A percentile compares a stretch with the other conserved stretches of the same genome.
phyloP scores from a whole-genome alignment of 2,888 invertebrate species.

The Pammene aurita region DNA sequence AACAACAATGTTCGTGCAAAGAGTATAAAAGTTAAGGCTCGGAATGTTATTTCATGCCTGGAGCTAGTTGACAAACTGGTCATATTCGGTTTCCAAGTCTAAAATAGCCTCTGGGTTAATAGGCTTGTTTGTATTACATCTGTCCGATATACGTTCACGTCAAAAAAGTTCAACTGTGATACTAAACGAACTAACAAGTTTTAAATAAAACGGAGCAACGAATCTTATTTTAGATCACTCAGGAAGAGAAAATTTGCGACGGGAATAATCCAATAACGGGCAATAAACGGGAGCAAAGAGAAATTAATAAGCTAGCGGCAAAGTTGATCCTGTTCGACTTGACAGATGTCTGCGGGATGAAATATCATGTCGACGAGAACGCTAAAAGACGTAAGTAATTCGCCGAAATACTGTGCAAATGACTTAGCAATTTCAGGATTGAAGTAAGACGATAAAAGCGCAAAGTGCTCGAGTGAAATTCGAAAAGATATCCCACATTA shows the following conservation, averaged over 20 bases:
- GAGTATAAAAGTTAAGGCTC: neutral
- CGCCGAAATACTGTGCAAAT: slow-evolving; percentile 35
- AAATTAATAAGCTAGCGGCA: slow-evolving; percentile 76
- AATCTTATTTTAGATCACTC: slow-evolving; percentile 63
- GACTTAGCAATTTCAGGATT: slow-evolving; percentile 28
- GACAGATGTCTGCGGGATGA: slow-evolving; percentile 74
- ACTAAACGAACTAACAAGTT: slow-evolving; percentile 47
- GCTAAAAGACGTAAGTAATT: slow-evolving; percentile 42
- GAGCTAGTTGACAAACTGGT: slow-evolving; percentile 11
- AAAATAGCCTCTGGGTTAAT: slow-evolving; percentile 30
- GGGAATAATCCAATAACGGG: slow-evolving; percentile 76
- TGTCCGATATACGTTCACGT: slow-evolving; percentile 33
- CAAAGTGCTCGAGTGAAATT: slow-evolving; percentile 24
- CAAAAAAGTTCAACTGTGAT: slow-evolving; percentile 37
- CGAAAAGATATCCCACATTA: slow-evolving; percentile 15
- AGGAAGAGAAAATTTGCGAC: slow-evolving; percentile 66
- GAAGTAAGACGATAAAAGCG: slow-evolving; percentile 20
- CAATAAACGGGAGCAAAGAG: slow-evolving; percentile 71
- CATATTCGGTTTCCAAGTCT: neutral
- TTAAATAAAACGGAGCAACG: slow-evolving; percentile 52
- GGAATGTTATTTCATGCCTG: neutral
- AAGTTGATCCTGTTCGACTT: slow-evolving; percentile 70
- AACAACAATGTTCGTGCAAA: slow-evolving; percentile 16
- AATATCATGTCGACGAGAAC: slow-evolving; percentile 63
- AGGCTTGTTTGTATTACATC: slow-evolving; percentile 29